These are phyloP conservation scores for Anas acuta DNA, from an alignment of 2,797 vertebrate species.

Conservation along the genomic window DNA sequence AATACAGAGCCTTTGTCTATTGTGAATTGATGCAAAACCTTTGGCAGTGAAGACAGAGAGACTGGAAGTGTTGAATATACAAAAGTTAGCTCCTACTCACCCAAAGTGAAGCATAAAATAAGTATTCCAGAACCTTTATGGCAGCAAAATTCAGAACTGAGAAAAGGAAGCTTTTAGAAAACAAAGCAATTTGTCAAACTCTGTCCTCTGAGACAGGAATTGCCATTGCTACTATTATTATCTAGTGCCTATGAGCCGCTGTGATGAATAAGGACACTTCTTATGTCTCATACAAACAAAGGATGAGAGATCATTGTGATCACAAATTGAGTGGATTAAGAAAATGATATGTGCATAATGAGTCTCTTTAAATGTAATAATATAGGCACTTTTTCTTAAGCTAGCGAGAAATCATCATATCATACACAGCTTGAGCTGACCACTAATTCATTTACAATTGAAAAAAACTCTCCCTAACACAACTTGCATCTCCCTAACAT, in stretches of 20 bases:
- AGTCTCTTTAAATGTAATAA: conserved; percentile 18
- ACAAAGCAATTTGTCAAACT: conserved; percentile 11
- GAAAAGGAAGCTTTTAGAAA: conserved; percentile 15
- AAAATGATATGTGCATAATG: neutral
- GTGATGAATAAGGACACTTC: neutral
- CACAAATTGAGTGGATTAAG: conserved; percentile 29
- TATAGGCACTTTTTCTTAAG: neutral
- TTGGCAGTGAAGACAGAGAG: neutral
- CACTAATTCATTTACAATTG: neutral
- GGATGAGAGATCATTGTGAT: conserved; percentile 6
- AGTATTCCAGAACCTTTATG: neutral
- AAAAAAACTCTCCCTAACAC: neutral
- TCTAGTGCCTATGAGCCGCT: neutral
- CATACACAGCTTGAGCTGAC: neutral
- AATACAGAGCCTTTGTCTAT: neutral
- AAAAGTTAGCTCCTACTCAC: conserved; percentile 23
- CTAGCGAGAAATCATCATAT: neutral
- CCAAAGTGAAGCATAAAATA: neutral
- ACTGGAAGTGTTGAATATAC: neutral
- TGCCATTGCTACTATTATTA: conserved; percentile 21
- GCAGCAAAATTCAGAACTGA: neutral
- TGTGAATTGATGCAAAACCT: neutral
- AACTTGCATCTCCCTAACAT: neutral
- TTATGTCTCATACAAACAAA: neutral
- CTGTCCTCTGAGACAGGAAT: neutral